Evolutionary conservation across 2,797 vertebrate genomes (phyloP).

Genomic region (Cirrhinus mrigala): DNA sequence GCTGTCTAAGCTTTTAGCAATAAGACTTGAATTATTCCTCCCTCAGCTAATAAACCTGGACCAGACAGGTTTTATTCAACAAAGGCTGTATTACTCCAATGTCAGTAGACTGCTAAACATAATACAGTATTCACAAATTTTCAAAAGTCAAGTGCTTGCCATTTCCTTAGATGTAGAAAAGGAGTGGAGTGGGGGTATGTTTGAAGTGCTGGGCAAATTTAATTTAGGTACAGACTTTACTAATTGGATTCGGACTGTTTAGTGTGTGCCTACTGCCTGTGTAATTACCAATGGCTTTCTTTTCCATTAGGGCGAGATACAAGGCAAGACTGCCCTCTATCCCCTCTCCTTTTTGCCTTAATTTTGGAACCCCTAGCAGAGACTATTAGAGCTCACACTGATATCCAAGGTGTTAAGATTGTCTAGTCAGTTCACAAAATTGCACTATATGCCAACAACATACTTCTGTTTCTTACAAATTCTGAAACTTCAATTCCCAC

Average conservation of each 20-base stretch:
- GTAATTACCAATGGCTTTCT: too few species aligned
- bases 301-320: too few species aligned
- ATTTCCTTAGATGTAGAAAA: neutral
- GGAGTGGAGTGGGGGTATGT: neutral
- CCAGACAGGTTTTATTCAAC: constrained; percentile 8
- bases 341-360: too few species aligned
- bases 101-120: neutral
- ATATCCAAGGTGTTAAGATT: too few species aligned
- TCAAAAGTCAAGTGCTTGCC: neutral
- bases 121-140: neutral
- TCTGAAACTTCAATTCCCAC: neutral
- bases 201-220: neutral
- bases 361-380: too few species aligned
- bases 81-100: neutral
- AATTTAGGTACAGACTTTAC: neutral
- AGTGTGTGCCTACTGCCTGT: neutral
- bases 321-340: too few species aligned
- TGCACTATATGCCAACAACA: neutral
- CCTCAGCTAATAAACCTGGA: neutral
- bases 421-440: neutral
- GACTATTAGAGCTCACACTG: too few species aligned
- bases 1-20: neutral
- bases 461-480: neutral
- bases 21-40: neutral
- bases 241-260: neutral